Evolutionary conservation across 2,888 invertebrate species (phyloP), one percentile per base, ranked within the genome.

Genomic region (Andricus quercusramuli): DNA sequence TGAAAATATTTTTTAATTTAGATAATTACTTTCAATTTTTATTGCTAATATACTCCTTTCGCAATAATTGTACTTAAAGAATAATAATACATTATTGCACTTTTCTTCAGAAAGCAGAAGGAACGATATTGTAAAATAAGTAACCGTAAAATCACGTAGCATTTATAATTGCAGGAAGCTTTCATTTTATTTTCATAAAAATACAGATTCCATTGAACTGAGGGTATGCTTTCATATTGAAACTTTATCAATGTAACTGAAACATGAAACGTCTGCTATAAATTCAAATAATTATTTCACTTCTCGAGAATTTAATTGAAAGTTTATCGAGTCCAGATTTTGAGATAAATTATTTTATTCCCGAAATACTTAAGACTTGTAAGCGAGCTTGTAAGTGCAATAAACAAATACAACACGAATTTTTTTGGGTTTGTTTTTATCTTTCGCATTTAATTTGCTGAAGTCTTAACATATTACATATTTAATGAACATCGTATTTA

Each of bases 171-270:
- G 32, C 29, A 51, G 3, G 29, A 51, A 74, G 32, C 51, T 74
- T 74, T 74, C 37, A 32, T 29, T 51, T 47, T 70, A 51, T 32
- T 74, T n/a, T 20, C 56, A 59, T 59, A 74, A 74, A 74, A 74
- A 74, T 74, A 56, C 56, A 11, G 56, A 74, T 74, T 74, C 32
- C 74, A 59, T 56, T 74, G n/a, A 74, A 74, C 56, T 20, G 56
- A 37, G 22, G 32, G n/a, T 37, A 29, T 25, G 25, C 17, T 70
- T 70, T 70, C 29, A 20, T 29, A 29, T 70, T 29, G 32, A 47
- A 74, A 32, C 32, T 74, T 70, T 51, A 74, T 74, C 74, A 74
- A 47, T 56, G 74, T n/a, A 25, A 56, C 22, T 29, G 51, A 74
- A 20, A 25, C 44, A 25, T 29, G 5, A 41, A n/a, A 32, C 25